Base-by-base conservation (phyloP, 1,140 invertebrate species). In the Ostrea denselamellosa region DNA sequence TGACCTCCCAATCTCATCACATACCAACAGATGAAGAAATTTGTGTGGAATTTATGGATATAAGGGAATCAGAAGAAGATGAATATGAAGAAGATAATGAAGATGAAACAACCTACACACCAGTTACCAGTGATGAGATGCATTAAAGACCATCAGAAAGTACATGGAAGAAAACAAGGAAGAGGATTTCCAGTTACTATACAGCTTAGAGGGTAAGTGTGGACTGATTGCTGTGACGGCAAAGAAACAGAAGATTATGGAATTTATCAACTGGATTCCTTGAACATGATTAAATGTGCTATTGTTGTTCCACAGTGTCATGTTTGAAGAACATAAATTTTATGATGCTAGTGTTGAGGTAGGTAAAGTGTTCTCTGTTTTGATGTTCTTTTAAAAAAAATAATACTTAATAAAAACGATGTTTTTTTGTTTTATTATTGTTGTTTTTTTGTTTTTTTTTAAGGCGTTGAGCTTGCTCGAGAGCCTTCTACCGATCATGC, bases 21-120 rank as follows among this genome's bases (percentile, higher is more conserved):
- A n/a, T 77, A 2, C 44, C n/a, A 10, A 22, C 85, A 44, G 52
- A 71, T 12, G 68, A 52, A n/a, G 85, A 86, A 17, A 51, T 86
- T n/a, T 81, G 51, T 56, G 85, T 19, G 8, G 44, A 83, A 71
- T 71, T 71, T 14, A 28, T 71, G 22, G 28, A 28, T 9, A 9
- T 44, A 44, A 44, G 34, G 34, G 34, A 44, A 44, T 44, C 34
- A 44, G 12, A 8, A 71, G n/a, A 17, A 12, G n/a, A 12, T 4
- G 56, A 17, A 71, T 7, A n/a, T 19, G n/a, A 52, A 52, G 83
- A 85, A 25, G 83, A 17, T 68, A 17, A 44, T 2, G 19, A 25
- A 19, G 14, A 83, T 87, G 56, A 52, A 53, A 51, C 8, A 25
- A 56, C 44, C 17, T 10, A 17, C n/a, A 17, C 82, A 56, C 71